Evolutionary conservation across 1,140 invertebrate species (phyloP), one percentile per base, ranked within the genome.

Genomic region (Dendroctonus ponderosae): DNA sequence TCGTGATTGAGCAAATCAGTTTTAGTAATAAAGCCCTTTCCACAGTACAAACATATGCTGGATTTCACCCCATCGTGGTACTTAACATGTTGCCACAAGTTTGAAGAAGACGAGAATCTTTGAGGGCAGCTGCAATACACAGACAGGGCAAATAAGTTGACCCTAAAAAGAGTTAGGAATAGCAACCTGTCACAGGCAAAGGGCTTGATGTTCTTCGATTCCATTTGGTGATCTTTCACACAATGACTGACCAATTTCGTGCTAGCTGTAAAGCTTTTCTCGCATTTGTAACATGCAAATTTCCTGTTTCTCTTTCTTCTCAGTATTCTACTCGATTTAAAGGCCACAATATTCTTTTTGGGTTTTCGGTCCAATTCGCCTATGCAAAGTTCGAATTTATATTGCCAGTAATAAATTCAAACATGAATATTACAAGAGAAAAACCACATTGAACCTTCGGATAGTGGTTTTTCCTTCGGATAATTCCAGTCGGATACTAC

Each of bases 11-110:
- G 74, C 14, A 85, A 77, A 50, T 85, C 82, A 39, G 80, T 80
- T 38, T 73, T 82, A 6, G 82, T 82, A 41, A 83, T 84, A 73
- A 87, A 86, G 6, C 84, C 84, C 44, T 85, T 78, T 8, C 85
- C 85, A 78, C 83, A 80, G 76, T 83, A 83, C 0, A 78, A 79
- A 12, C 82, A 70, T 38, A 83, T 81, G 66, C 78, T 79, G 2
- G 56, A 69, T 14, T 72, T 64, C 4, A 68, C 66, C 0, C 70
- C 71, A 5, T 68, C 62, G 46, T 75, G 74, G 41, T 75, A 73
- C 37, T 70, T 72, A n/a, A 68, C 51, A 62, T 75, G 73, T 49
- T 69, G 67, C 38, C 61, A 51, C 9, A 75, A 46, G 66, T 69
- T 72, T n/a, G 69, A 69, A 8, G 69, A 72, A 38, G 58, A 66